Percentiles rank a stretch among this genome's conserved stretches.
phyloP scores from a whole-genome alignment of 2,113 vertebrate species.

The Harpagus bidentatus region DNA sequence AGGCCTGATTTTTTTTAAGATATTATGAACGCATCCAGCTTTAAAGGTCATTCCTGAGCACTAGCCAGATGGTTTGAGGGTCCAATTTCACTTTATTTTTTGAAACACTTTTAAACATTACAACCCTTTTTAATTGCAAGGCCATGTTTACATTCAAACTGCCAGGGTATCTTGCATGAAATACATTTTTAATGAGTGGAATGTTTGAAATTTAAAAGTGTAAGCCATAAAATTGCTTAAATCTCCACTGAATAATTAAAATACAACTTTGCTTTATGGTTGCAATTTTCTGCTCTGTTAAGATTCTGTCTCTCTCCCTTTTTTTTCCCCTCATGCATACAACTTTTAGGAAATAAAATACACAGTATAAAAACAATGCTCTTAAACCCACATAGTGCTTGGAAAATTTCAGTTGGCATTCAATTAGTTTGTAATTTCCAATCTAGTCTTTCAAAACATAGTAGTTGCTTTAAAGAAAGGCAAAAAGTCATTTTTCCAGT shows the following conservation, averaged over 20 bases:
- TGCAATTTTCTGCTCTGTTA: slow-evolving; percentile 56
- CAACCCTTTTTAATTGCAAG: slow-evolving; percentile 2
- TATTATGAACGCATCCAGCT: neutral
- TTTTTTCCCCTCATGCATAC: neutral
- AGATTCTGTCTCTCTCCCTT: neutral
- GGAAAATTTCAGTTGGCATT: neutral
- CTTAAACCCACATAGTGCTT: neutral
- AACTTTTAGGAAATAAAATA: slow-evolving; percentile 7
- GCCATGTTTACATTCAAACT: slow-evolving; percentile 3
- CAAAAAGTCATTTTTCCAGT: neutral
- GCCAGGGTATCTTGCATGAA: neutral
- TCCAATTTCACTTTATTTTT: neutral
- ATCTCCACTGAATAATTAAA: slow-evolving; percentile 54
- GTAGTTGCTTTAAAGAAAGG: neutral
- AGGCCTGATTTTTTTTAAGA: neutral
- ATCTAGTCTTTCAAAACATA: neutral
- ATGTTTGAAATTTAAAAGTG: slow-evolving; percentile 10
- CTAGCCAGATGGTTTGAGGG: slow-evolving; percentile 11
- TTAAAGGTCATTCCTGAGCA: neutral
- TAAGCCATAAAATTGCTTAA: neutral
- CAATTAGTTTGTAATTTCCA: neutral
- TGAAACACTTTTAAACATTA: neutral
- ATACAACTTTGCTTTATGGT: slow-evolving; percentile 31
- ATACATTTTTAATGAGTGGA: slow-evolving; percentile 39
- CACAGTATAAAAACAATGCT: neutral